Evolutionary conservation across 2,113 vertebrate species (phyloP).

Genomic region (Tringa solitaria): DNA sequence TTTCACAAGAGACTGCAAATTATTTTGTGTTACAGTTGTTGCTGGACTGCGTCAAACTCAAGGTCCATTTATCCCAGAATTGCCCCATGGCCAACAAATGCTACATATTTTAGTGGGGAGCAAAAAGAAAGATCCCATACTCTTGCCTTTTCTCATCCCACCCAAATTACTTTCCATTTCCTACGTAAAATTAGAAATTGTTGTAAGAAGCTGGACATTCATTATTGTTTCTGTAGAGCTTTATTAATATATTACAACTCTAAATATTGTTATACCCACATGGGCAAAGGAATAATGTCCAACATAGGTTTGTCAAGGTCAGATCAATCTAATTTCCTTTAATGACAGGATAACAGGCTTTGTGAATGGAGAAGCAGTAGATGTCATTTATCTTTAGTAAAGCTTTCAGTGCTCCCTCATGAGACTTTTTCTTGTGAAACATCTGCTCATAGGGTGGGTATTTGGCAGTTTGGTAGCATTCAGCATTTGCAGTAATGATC

Average conservation of each 20-base stretch:
- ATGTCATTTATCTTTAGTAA: constrained; percentile 64
- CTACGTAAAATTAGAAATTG: not conserved
- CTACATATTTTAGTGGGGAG: not conserved
- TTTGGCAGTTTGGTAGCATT: constrained; percentile 66
- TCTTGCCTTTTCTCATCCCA: not conserved
- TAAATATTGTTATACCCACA: constrained; percentile 4
- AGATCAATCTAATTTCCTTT: constrained; percentile 57
- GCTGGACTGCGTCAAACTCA: not conserved
- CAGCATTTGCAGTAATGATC: constrained; percentile 66
- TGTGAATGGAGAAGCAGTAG: constrained; percentile 59
- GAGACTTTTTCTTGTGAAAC: constrained; percentile 63
- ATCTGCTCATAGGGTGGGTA: constrained; percentile 63
- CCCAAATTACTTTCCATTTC: not conserved
- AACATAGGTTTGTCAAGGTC: constrained; percentile 46
- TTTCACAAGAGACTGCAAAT: not conserved
- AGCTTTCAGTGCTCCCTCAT: constrained; percentile 62
- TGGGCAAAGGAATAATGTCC: constrained; percentile 3
- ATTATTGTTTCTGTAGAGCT: not conserved
- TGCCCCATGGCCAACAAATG: not conserved
- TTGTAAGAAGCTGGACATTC: not conserved
- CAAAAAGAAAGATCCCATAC: not conserved
- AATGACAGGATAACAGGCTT: constrained; percentile 59
- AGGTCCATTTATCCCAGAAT: not conserved
- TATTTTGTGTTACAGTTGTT: not conserved
- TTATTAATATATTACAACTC: constrained; percentile 15